A percentile compares a stretch with the other conserved stretches of the same genome.
Evolutionary conservation across 2,113 vertebrate genomes (phyloP).

Genomic region (Gavialis gangeticus): DNA sequence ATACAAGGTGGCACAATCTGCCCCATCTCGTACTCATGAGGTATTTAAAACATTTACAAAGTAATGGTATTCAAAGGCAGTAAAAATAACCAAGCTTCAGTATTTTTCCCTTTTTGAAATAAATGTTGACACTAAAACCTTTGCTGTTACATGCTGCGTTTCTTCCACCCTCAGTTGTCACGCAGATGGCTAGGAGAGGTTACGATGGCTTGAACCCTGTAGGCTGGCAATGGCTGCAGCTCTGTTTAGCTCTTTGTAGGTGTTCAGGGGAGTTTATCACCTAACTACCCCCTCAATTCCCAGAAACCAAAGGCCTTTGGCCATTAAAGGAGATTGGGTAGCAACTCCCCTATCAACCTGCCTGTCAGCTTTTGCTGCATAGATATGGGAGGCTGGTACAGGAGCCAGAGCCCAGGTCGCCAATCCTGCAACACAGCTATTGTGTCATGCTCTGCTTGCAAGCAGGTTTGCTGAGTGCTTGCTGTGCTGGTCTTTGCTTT

Average conservation of each 20-base stretch:
- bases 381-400: slow-evolving; percentile 37
- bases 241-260: slow-evolving; percentile 45
- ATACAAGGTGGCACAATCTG: slow-evolving; percentile 59
- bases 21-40: slow-evolving; percentile 64
- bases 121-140: slow-evolving; percentile 36
- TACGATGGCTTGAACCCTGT: slow-evolving; percentile 63
- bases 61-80: slow-evolving; percentile 69
- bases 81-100: slow-evolving; percentile 62
- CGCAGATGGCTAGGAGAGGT: slow-evolving; percentile 54
- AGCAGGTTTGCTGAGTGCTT: too few species aligned
- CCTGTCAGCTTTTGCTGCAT: slow-evolving; percentile 22
- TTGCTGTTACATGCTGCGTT: slow-evolving; percentile 46
- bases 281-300: not conserved
- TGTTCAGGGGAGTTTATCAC: slow-evolving; percentile 16
- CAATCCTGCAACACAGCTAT: not conserved
- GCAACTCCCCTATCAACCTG: slow-evolving; percentile 28
- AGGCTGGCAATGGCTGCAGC: slow-evolving; percentile 4
- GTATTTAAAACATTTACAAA: slow-evolving; percentile 79
- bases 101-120: slow-evolving; percentile 48
- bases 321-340: not conserved
- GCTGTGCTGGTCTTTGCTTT: too few species aligned
- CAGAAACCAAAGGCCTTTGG: not conserved
- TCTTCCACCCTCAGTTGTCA: slow-evolving; percentile 36
- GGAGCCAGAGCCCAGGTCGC: not conserved
- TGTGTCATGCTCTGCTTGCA: not conserved